Base-by-base conservation (phyloP, 2,113 vertebrate species). In the Mirza zaza region DNA sequence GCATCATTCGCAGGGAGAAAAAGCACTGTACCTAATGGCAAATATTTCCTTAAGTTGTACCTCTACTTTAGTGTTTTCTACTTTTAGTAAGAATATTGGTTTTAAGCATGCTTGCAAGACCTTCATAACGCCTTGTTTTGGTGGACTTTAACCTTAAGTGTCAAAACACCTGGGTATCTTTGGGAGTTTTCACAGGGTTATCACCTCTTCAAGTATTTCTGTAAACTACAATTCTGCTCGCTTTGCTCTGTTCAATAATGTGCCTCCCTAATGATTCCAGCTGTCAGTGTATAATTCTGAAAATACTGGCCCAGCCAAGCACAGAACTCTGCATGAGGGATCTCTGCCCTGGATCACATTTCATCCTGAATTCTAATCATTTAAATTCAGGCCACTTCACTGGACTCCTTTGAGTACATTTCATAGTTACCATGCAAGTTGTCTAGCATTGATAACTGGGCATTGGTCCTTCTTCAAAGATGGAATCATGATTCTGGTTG, bases 71-170 rank as follows among this genome's bases (percentile, higher is more conserved):
- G 27, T 84, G 32, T 50, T 96, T 6, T 52, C 83, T 96, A 45
- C 73, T 87, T 91, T 84, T 90, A 92, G 77, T 92, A 94, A 73
- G 73, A 95, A 92, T 93, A 89, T 57, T 84, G 32, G 89, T 85
- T 90, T 82, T 92, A 94, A 88, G 52, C 61, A 70, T 97, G 70
- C 36, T 94, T 93, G 48, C 68, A 93, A 84, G 86, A 95, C 75
- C 87, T 97, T 94, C 29, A n/a, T 97, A 95, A 59, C 87, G 97
- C 81, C 48, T 96, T 94, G 36, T 96, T 94, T 97, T 92, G 65
- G 93, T 97, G 82, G 75, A 97, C 79, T 83, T 94, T 79, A 95
- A 90, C 90, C 65, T 95, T 73, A 85, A 91, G 32, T 96, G 85
- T 97, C 93, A 89, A 95, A 96, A 97, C 48, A 87, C 80, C 27